These are phyloP conservation scores for Hypomecis atomaria DNA, from an alignment of 2,888 invertebrate species.

Conservation along the genomic window DNA sequence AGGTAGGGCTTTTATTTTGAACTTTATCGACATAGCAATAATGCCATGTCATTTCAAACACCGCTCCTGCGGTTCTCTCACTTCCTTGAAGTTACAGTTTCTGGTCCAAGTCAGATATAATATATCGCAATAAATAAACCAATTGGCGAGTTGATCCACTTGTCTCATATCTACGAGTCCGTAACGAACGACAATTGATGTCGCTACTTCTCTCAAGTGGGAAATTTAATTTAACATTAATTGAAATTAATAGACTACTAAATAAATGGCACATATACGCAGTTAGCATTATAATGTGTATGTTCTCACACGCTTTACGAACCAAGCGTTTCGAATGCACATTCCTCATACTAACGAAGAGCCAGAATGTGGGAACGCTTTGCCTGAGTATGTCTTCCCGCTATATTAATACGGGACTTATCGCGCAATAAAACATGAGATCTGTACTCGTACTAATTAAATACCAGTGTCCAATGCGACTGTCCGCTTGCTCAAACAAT, in stretches of 20 bases:
- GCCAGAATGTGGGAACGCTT: no score
- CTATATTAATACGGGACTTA: no score
- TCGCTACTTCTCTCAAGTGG: slow-evolving; percentile 9
- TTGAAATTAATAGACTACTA: slow-evolving; percentile 3
- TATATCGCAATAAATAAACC: background rate
- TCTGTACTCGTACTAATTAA: no score
- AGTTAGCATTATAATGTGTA: no score
- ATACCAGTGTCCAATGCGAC: no score
- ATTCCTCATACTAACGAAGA: no score
- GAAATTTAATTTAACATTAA: slow-evolving; percentile 9
- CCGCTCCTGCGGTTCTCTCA: background rate
- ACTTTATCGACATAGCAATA: no score
- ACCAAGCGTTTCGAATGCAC: background rate
- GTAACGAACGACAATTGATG: slow-evolving; percentile 14
- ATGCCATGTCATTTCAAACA: no score
- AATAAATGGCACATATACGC: background rate
- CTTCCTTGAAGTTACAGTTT: background rate
- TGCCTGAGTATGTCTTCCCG: no score
- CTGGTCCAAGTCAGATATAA: slow-evolving; percentile 1
- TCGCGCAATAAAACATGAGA: no score
- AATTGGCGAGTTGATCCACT: slow-evolving; percentile 6
- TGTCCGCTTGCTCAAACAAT: no score
- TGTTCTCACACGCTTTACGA: background rate
- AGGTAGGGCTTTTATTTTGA: no score
- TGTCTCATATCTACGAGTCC: background rate